Conservation (phyloP, 2,797 vertebrate genomes). For the Rhincodon typus region DNA sequence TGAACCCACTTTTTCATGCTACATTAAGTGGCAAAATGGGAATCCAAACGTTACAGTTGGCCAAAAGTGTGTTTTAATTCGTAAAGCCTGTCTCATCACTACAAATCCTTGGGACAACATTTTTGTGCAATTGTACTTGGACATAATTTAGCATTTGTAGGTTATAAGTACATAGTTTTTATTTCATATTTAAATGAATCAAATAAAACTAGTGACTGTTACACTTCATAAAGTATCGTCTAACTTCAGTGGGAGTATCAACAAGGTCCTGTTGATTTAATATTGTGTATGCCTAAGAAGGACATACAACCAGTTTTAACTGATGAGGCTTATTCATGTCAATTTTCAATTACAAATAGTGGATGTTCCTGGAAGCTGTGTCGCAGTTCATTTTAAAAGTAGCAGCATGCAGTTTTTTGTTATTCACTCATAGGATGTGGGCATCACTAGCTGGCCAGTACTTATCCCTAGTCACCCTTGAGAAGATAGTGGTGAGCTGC, state of each 20-base stretch:
- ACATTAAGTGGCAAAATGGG: neutral
- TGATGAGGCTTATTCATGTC: conserved; percentile 12
- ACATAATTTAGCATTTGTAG: neutral
- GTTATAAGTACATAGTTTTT: neutral
- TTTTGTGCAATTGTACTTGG: neutral
- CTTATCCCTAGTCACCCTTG: no score
- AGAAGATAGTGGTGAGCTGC: no score
- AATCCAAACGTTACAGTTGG: neutral
- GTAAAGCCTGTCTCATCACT: neutral
- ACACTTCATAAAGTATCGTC: neutral
- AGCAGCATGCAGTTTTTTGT: no score
- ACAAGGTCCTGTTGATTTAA: conserved; percentile 6
- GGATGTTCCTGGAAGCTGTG: neutral
- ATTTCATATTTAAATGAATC: conserved; percentile 6
- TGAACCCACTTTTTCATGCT: neutral
- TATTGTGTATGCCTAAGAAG: neutral
- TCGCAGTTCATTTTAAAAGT: no score
- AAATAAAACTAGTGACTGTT: neutral
- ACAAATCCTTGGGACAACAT: neutral
- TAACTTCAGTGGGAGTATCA: neutral
- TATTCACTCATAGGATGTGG: no score
- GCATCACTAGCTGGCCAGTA: no score
- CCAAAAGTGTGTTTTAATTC: neutral
- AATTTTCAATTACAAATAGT: neutral
- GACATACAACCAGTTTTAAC: neutral